Base-by-base conservation (phyloP, 2,113 vertebrate genomes). In the Circaetus gallicus region DNA sequence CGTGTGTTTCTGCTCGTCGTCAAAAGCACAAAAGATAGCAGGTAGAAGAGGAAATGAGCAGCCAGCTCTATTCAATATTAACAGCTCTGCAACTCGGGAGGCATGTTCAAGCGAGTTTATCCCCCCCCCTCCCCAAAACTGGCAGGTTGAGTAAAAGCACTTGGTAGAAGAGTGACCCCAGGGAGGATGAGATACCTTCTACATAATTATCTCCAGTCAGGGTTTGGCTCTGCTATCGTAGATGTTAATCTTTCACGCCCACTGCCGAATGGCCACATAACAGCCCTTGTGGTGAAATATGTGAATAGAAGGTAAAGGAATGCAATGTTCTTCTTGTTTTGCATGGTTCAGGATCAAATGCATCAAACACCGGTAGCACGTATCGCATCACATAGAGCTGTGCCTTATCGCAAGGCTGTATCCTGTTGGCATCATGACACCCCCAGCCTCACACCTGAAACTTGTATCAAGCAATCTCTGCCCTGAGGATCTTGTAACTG, bases 121-220 rank as follows among this genome's bases (percentile, higher is more conserved):
- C 77, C 74, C 19, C 56, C 72, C 73, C 21, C 49, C 73, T 55
- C 18, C 10, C 10, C 16, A 52, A 62, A 62, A 47, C 77, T 84
- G 77, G 87, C 92, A 96, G 50, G 43, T 20, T 72, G 70, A 93
- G 80, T 84, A 29, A 86, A 95, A 89, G 76, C 87, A 47, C 61
- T 94, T 42, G 81, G 73, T 94, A 56, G 70, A 82, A 95, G 49
- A 82, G 92, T 82, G 93, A 96, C 90, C 87, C 53, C 78, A 7
- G 95, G 95, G 87, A 95, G 62, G 92, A 96, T 95, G 93, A 97
- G 95, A 88, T 58, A 93, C 66, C 40, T 93, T 65, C 91, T 80
- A n/a, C 58, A 42, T 53, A 85, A 94, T 90, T 85, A 90, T 72
- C 90, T 85, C 66, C 78, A 93, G 81, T 66, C 32, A 5, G 78